A percentile compares a stretch with the other conserved stretches of the same genome.
phyloP scores from a whole-genome alignment of 2,113 vertebrate species.

The Hypanus sabinus region DNA sequence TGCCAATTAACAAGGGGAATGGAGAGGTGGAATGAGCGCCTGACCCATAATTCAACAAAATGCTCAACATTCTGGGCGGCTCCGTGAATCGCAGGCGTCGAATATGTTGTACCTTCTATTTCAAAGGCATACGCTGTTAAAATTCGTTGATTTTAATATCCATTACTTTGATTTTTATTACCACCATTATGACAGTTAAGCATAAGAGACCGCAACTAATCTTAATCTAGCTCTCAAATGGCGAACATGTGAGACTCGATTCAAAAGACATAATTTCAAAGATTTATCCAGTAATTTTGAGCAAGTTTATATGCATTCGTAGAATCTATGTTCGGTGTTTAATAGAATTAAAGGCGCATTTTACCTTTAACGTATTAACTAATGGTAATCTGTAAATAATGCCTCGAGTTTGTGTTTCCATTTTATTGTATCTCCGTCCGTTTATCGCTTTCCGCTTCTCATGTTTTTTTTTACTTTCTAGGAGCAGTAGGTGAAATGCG shows the following conservation, averaged over 20 bases:
- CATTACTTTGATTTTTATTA: not conserved
- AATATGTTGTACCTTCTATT: not conserved
- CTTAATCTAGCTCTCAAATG: not conserved
- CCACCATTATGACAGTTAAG: not conserved
- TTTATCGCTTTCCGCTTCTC: not conserved
- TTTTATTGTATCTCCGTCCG: not conserved
- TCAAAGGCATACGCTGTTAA: not conserved
- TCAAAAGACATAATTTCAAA: not conserved
- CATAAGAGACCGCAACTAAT: not conserved
- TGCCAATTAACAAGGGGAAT: conserved; percentile 27
- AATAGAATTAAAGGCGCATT: not conserved
- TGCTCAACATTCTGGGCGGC: not conserved
- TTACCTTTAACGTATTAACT: not conserved
- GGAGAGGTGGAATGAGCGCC: not conserved
- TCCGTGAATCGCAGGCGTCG: not conserved
- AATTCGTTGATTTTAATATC: not conserved
- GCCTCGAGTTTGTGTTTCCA: not conserved
- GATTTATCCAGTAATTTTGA: not conserved
- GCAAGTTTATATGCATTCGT: not conserved
- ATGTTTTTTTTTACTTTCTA: not conserved
- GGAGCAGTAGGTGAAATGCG: not conserved
- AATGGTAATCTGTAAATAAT: not conserved
- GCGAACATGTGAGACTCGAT: not conserved
- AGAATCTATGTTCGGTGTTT: not conserved
- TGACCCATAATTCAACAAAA: conserved; percentile 17